A percentile compares a stretch with the other conserved stretches of the same genome.
Conservation (phyloP, 1,140 invertebrate genomes). For the Oscheius sp. region DNA sequence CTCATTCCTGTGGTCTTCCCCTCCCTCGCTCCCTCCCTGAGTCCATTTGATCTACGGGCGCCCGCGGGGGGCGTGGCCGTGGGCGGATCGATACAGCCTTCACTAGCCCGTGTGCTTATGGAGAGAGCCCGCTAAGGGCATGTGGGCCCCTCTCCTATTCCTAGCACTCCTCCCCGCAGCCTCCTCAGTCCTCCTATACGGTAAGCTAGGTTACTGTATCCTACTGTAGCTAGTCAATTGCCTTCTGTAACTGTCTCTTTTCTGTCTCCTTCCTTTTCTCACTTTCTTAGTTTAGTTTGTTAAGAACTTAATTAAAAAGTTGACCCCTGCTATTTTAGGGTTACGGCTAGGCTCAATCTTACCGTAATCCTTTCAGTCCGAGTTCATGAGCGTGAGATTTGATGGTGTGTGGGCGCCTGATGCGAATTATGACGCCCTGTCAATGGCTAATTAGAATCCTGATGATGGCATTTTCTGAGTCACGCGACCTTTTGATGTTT, state of each 20-base stretch:
- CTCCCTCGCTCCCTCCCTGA: not conserved
- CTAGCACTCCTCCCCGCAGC: not conserved
- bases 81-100: not conserved
- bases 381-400: too few relatives aligned
- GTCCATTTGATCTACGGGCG: not conserved
- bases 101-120: not conserved
- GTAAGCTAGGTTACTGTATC: too few relatives aligned
- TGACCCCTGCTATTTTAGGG: not conserved
- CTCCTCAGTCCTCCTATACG: not conserved
- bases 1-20: too few relatives aligned
- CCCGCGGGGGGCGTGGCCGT: not conserved
- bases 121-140: conserved; percentile 12
- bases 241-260: not conserved
- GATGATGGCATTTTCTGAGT: too few relatives aligned
- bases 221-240: too few relatives aligned
- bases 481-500: too few relatives aligned
- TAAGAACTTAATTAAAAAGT: not conserved
- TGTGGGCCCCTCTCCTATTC: not conserved
- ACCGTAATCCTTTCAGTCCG: too few relatives aligned
- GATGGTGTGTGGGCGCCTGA: too few relatives aligned
- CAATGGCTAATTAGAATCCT: too few relatives aligned
- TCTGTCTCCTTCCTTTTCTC: not conserved
- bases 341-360: not conserved
- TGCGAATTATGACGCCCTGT: too few relatives aligned
- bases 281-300: not conserved